Evolutionary conservation across 2,888 invertebrate genomes (phyloP).

Genomic region (Oscheius sp.): DNA sequence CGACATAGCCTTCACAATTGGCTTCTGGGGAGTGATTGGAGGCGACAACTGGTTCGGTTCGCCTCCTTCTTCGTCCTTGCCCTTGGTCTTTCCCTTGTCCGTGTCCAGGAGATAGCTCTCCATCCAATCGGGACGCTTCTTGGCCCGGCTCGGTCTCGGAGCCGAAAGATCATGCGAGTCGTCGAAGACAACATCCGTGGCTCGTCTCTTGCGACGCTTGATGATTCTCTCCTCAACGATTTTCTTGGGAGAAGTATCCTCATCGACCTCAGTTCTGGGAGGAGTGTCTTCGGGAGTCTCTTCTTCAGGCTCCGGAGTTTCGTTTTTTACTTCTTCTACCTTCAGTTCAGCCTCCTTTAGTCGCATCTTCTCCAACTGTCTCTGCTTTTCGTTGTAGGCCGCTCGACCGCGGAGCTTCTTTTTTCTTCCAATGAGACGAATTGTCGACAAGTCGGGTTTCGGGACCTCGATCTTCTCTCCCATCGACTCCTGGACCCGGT

Average conservation of each 20-base stretch:
- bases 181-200: neutral
- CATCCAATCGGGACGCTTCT: slow-evolving; percentile 40
- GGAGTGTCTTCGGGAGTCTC: neutral
- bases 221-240: neutral
- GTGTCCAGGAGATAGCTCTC: slow-evolving; percentile 26
- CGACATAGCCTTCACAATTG: neutral
- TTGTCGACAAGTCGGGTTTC: neutral
- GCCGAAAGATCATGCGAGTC: neutral
- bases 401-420: slow-evolving; percentile 13
- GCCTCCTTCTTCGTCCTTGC: too few relatives aligned
- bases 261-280: neutral
- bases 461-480: slow-evolving; percentile 1
- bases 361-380: neutral
- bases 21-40: neutral
- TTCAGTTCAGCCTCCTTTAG: neutral
- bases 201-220: neutral
- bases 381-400: neutral
- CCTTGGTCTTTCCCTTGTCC: neutral
- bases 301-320: neutral
- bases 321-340: slow-evolving; percentile 1
- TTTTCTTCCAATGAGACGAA: slow-evolving; percentile 14
- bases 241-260: neutral
- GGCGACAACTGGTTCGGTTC: neutral
- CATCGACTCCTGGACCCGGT: neutral
- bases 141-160: slow-evolving; percentile 23